These are phyloP conservation scores for Heliconius sara DNA, from an alignment of 2,888 invertebrate genomes.

Conservation along the genomic window DNA sequence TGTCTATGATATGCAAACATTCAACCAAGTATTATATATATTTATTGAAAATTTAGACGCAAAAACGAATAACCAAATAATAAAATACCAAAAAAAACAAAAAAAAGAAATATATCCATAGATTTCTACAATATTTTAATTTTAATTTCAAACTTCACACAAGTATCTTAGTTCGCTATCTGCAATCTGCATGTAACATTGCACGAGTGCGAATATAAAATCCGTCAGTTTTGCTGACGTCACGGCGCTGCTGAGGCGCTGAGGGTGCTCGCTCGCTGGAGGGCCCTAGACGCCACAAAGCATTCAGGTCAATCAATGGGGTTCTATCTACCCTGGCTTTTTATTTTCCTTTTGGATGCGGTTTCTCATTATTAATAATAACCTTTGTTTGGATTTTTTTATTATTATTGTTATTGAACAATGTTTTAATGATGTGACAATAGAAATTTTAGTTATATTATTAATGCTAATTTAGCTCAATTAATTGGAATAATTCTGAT, in stretches of 20 bases:
- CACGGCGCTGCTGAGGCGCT: conserved; percentile 49
- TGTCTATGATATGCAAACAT: too few relatives aligned
- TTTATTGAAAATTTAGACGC: too few relatives aligned
- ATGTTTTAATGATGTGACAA: conserved; percentile 1
- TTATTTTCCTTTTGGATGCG: conserved; percentile 40
- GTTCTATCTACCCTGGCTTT: conserved; percentile 44
- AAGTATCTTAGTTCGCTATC: conserved; percentile 9
- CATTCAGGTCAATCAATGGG: conserved; percentile 65
- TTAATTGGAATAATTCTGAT: background rate
- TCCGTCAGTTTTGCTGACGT: conserved; percentile 47
- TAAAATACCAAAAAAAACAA: background rate
- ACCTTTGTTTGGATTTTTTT: conserved; percentile 26
- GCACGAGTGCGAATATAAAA: conserved; percentile 42
- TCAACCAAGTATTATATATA: too few relatives aligned
- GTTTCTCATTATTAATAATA: conserved; percentile 37
- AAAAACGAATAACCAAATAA: background rate
- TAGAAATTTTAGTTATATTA: background rate
- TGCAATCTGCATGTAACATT: conserved; percentile 27
- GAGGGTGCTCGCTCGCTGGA: conserved; percentile 49
- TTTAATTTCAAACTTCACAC: conserved; percentile 6
- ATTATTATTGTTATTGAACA: background rate
- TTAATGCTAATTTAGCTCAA: background rate
- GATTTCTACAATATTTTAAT: conserved; percentile 10
- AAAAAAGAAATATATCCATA: background rate
- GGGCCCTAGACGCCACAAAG: conserved; percentile 50